Conservation (phyloP, 2,113 vertebrate species). For the Platanista minor region DNA sequence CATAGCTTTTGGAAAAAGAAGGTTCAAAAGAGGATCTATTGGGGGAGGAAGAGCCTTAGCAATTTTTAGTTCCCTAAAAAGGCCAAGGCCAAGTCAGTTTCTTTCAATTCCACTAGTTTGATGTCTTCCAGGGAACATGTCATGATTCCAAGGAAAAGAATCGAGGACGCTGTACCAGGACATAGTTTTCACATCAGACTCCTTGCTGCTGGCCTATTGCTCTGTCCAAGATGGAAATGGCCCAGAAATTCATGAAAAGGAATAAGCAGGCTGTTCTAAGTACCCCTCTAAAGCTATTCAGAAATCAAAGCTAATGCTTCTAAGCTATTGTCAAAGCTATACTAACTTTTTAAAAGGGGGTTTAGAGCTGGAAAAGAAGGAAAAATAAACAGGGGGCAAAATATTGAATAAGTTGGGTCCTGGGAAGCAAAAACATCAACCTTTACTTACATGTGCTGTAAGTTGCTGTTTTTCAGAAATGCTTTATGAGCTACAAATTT, state of each 20-base stretch:
- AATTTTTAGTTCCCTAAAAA: slow-evolving; percentile 49
- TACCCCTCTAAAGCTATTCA: slow-evolving; percentile 49
- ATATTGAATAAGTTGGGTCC: neutral
- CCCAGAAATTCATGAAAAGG: slow-evolving; percentile 64
- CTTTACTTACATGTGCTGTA: slow-evolving; percentile 95
- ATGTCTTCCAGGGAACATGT: slow-evolving; percentile 47
- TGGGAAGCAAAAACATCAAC: neutral
- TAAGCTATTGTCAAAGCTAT: slow-evolving; percentile 42
- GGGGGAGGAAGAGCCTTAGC: neutral
- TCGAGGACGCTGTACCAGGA: neutral
- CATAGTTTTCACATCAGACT: slow-evolving; percentile 62
- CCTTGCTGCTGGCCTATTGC: slow-evolving; percentile 27
- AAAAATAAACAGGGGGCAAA: slow-evolving; percentile 43
- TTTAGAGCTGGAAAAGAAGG: slow-evolving; percentile 8
- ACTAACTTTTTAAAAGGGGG: slow-evolving; percentile 21
- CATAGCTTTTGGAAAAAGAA: slow-evolving; percentile 26
- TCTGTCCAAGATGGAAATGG: slow-evolving; percentile 57
- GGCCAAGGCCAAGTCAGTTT: slow-evolving; percentile 31
- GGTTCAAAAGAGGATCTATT: neutral
- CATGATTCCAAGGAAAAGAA: slow-evolving; percentile 49
- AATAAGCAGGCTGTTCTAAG: slow-evolving; percentile 63
- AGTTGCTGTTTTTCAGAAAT: slow-evolving; percentile 91
- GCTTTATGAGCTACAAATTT: slow-evolving; percentile 91
- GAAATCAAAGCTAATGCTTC: slow-evolving; percentile 59
- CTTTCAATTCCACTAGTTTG: slow-evolving; percentile 29